A percentile compares a stretch with the other conserved stretches of the same genome.
Conservation (phyloP, 2,888 invertebrate genomes). For the Asteroscopus sphinx region DNA sequence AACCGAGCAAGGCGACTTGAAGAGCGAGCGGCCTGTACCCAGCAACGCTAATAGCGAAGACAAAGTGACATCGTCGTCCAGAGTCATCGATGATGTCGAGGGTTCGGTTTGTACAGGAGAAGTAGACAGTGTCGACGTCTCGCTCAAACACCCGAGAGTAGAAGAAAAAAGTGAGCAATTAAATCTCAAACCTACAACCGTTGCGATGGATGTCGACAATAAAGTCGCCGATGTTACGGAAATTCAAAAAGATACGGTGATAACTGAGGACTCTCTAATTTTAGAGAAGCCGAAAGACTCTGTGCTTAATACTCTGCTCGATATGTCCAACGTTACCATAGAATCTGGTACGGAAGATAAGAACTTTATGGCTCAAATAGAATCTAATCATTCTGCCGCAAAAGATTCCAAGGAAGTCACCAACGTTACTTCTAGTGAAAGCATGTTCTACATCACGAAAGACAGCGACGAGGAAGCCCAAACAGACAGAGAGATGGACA, state of each 20-base stretch:
- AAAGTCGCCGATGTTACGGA: neutral
- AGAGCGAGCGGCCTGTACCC: slow-evolving; percentile 20
- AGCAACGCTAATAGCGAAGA: slow-evolving; percentile 33
- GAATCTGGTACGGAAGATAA: slow-evolving; percentile 52
- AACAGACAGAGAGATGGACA: slow-evolving; percentile 25
- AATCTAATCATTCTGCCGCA: slow-evolving; percentile 34
- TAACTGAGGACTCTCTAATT: neutral
- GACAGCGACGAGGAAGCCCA: slow-evolving; percentile 60
- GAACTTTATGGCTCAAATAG: slow-evolving; percentile 33
- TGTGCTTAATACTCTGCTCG: slow-evolving; percentile 67
- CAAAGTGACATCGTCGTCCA: neutral
- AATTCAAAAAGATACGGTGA: neutral
- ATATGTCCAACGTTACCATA: slow-evolving; percentile 67
- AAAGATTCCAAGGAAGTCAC: slow-evolving; percentile 7
- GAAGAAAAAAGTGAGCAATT: slow-evolving; percentile 23
- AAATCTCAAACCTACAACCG: neutral
- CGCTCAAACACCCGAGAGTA: slow-evolving; percentile 30
- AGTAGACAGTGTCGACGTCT: slow-evolving; percentile 3
- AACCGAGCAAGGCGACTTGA: slow-evolving; percentile 15
- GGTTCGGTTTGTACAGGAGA: neutral
- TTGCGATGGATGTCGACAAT: neutral
- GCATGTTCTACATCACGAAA: slow-evolving; percentile 64
- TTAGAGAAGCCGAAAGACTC: slow-evolving; percentile 54
- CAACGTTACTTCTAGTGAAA: slow-evolving; percentile 54
- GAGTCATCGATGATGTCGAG: slow-evolving; percentile 2